Conservation (phyloP, 2,888 invertebrate species). For the Globia sparganii region DNA sequence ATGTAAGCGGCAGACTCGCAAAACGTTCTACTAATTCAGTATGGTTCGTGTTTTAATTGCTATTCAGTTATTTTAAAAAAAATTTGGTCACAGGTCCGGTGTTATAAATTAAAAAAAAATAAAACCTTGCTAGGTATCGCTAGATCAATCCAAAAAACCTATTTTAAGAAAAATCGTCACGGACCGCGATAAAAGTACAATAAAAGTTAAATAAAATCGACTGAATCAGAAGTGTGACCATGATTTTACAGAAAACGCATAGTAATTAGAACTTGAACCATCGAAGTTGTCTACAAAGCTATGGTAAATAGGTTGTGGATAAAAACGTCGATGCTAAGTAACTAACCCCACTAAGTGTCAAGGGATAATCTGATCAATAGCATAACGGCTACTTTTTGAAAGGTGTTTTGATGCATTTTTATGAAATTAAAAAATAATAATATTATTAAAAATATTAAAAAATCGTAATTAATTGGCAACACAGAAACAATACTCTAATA, state of each 20-base stretch:
- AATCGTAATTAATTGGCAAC: conserved; percentile 88
- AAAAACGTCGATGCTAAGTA: conserved; percentile 72
- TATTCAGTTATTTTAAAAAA: conserved; percentile 18
- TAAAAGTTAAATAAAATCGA: conserved; percentile 26
- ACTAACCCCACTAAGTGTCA: conserved; percentile 85
- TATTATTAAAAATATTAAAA: conserved; percentile 77
- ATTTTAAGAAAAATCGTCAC: conserved; percentile 47
- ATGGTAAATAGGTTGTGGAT: conserved; percentile 78
- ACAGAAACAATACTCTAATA: conserved; percentile 90
- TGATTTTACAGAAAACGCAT: conserved; percentile 8
- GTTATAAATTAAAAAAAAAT: conserved; percentile 39
- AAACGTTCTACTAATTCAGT: conserved; percentile 84
- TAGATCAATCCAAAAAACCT: conserved; percentile 57
- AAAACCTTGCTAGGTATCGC: conserved; percentile 57
- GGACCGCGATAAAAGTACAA: conserved; percentile 15
- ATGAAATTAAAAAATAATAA: conserved; percentile 76
- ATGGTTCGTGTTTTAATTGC: conserved; percentile 61
- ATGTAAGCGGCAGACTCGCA: conserved; percentile 84
- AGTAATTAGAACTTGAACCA: conserved; percentile 71
- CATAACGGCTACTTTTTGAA: conserved; percentile 89
- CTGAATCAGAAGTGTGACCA: conserved; percentile 43
- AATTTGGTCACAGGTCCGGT: conserved; percentile 46
- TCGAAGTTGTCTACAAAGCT: conserved; percentile 76
- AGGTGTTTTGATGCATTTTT: conserved; percentile 90
- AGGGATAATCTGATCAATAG: conserved; percentile 87